These are phyloP conservation scores for Antheraea mylitta DNA, from an alignment of 1,140 invertebrate species.

Conservation along the genomic window DNA sequence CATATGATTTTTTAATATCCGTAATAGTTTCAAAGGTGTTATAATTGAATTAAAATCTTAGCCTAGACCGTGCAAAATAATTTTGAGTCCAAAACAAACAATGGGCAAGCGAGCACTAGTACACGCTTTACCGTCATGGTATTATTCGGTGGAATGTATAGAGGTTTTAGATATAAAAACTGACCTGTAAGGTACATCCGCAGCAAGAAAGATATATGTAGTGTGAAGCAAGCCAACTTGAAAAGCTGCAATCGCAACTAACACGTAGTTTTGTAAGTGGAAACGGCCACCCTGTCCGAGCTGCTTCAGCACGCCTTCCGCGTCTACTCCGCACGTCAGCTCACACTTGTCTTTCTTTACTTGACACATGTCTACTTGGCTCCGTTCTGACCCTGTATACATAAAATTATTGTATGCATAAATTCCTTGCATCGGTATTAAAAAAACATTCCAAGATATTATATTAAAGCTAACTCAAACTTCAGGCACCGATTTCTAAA, in stretches of 20 bases:
- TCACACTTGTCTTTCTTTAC: background rate
- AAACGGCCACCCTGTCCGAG: constrained; percentile 56
- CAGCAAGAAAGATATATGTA: constrained; percentile 67
- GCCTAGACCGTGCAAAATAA: too few relatives aligned
- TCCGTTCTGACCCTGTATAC: background rate
- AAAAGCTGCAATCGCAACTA: constrained; percentile 50
- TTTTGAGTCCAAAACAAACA: too few relatives aligned
- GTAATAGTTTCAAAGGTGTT: too few relatives aligned
- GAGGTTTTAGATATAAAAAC: background rate
- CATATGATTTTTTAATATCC: too few relatives aligned
- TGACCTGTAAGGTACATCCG: constrained; percentile 57
- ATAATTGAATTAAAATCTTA: too few relatives aligned
- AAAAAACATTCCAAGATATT: too few relatives aligned
- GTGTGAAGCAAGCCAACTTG: constrained; percentile 65
- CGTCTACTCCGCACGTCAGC: constrained; percentile 35
- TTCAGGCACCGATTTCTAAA: too few relatives aligned
- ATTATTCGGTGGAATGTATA: too few relatives aligned
- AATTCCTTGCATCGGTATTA: background rate
- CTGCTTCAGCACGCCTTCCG: constrained; percentile 48
- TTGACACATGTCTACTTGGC: constrained; percentile 2
- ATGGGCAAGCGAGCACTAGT: too few relatives aligned
- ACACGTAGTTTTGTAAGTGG: constrained; percentile 44
- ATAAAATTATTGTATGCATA: background rate
- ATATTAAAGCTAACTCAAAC: too few relatives aligned
- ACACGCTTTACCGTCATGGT: too few relatives aligned